Conservation (phyloP, 2,113 vertebrate species). For the Istiophorus platypterus region DNA sequence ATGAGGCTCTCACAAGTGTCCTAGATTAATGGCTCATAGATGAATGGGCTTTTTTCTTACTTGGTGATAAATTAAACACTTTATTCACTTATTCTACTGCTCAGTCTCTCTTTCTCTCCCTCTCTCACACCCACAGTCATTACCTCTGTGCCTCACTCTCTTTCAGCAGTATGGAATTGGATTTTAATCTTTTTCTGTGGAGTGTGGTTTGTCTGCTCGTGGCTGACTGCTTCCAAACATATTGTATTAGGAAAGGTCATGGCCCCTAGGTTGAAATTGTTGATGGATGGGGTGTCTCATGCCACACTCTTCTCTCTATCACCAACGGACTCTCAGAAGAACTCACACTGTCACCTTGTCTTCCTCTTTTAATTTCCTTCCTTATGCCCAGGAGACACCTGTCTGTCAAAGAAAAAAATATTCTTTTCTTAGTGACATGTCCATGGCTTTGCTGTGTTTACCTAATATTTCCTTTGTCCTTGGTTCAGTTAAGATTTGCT, state of each 20-base stretch:
- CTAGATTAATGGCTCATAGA: constrained; percentile 76
- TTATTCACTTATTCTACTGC: constrained; percentile 43
- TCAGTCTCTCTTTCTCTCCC: constrained; percentile 18
- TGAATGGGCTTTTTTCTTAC: constrained; percentile 51
- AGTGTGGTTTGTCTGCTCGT: constrained; percentile 40
- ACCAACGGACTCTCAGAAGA: constrained; percentile 1
- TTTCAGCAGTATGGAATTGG: constrained; percentile 46
- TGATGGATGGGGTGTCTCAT: constrained; percentile 1
- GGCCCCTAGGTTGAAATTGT: constrained; percentile 36
- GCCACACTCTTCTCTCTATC: constrained; percentile 35
- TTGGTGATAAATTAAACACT: constrained; percentile 70
- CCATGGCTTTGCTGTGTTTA: neutral
- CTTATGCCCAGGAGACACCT: constrained; percentile 7
- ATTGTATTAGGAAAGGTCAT: constrained; percentile 57
- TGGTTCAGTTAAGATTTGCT: neutral
- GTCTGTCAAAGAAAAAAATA: constrained; percentile 23
- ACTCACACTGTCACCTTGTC: constrained; percentile 24
- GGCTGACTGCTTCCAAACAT: constrained; percentile 58
- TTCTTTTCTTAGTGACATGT: neutral
- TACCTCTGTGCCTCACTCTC: constrained; percentile 18
- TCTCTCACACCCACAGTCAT: neutral
- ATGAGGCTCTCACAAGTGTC: constrained; percentile 65
- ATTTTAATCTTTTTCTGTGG: constrained; percentile 64
- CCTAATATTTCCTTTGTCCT: neutral
- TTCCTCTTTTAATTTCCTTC: constrained; percentile 12